Conservation (phyloP, 2,797 vertebrate species). For the Setipinna tenuifilis region DNA sequence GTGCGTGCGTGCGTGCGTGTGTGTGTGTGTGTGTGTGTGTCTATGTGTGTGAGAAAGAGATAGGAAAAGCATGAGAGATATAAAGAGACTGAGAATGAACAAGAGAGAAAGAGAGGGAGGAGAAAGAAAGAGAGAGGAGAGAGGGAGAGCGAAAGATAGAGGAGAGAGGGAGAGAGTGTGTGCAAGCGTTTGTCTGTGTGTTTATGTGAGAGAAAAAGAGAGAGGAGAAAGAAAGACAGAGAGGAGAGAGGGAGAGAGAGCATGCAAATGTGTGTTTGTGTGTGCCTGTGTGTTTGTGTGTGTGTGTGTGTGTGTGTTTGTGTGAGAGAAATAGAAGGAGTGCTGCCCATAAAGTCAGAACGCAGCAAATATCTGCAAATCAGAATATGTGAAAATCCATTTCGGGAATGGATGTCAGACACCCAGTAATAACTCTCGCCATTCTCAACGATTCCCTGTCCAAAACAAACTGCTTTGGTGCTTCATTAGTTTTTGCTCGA, state of each 20-base stretch:
- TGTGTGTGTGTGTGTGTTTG: too few species aligned
- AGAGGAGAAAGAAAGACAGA: not conserved
- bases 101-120: too few species aligned
- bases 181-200: not conserved
- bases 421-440: conserved; percentile 16
- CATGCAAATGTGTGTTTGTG: not conserved
- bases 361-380: conserved; percentile 16
- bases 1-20: conserved; percentile 25
- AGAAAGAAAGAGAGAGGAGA: too few species aligned
- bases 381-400: conserved; percentile 25
- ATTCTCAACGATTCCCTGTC: conserved; percentile 65
- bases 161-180: too few species aligned
- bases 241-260: not conserved
- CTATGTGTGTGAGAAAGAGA: not conserved
- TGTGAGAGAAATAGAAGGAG: not conserved
- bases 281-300: not conserved
- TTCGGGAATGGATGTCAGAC: conserved; percentile 18
- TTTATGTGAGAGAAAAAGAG: not conserved
- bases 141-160: too few species aligned
- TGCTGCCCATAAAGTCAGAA: conserved; percentile 2
- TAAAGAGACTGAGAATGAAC: too few species aligned
- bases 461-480: conserved; percentile 67
- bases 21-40: conserved; percentile 32
- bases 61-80: too few species aligned
- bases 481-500: conserved; percentile 15